Conservation (phyloP, 1,140 invertebrate genomes). For the Drosophila orena region DNA sequence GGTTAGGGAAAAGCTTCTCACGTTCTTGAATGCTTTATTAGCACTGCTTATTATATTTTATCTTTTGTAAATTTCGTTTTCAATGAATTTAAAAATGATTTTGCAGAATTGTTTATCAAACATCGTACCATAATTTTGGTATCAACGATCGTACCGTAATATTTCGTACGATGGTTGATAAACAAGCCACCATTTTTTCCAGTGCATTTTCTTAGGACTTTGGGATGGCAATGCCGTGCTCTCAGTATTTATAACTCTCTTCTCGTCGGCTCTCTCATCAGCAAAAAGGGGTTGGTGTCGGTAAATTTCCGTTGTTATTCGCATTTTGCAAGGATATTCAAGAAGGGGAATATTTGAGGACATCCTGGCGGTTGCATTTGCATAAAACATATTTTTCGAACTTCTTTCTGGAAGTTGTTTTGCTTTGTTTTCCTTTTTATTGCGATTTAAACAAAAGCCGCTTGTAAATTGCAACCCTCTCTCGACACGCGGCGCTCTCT, state of each 20-base stretch:
- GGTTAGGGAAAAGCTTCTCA: constrained; percentile 41
- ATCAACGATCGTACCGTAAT: too few relatives aligned
- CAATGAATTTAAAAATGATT: neutral
- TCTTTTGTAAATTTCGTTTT: neutral
- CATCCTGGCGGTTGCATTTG: constrained; percentile 31
- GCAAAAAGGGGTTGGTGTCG: constrained; percentile 55
- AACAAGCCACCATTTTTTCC: constrained; percentile 8
- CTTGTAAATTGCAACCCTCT: constrained; percentile 37
- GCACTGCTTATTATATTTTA: too few relatives aligned
- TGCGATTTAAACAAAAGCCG: constrained; percentile 39
- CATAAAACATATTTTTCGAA: constrained; percentile 30
- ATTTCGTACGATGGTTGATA: too few relatives aligned
- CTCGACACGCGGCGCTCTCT: neutral
- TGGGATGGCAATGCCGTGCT: constrained; percentile 38
- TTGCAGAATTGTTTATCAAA: too few relatives aligned
- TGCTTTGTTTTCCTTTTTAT: constrained; percentile 14
- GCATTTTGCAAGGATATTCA: constrained; percentile 49
- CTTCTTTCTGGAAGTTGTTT: constrained; percentile 18
- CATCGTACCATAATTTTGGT: too few relatives aligned
- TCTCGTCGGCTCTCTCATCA: constrained; percentile 4
- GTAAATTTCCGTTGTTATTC: constrained; percentile 62
- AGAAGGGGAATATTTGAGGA: constrained; percentile 24
- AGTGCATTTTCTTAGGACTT: constrained; percentile 30
- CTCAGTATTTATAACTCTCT: constrained; percentile 11
- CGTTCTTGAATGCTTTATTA: neutral